These are phyloP conservation scores for Protobothrops flavoviridis DNA, from an alignment of 2,113 vertebrate species.

Conservation along the genomic window DNA sequence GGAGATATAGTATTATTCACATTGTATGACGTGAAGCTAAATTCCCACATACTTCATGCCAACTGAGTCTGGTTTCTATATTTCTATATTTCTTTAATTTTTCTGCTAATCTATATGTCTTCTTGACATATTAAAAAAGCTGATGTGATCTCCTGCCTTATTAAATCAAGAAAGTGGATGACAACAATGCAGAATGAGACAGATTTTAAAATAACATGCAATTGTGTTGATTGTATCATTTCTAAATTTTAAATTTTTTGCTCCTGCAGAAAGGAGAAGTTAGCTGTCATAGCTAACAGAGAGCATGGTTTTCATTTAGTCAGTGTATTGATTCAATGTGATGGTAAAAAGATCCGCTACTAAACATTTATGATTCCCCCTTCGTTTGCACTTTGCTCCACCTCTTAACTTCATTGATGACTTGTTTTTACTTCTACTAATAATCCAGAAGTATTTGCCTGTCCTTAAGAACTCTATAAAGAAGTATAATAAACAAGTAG, in stretches of 20 bases:
- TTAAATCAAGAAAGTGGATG: not conserved
- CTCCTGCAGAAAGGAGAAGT: not conserved
- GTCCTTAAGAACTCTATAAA: too few relatives aligned
- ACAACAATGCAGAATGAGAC: not conserved
- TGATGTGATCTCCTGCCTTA: not conserved
- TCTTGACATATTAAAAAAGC: not conserved
- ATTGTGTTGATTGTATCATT: not conserved
- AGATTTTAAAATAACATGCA: not conserved
- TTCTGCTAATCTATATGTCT: not conserved
- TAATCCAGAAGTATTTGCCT: not conserved
- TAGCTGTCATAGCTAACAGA: not conserved
- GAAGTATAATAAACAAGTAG: too few relatives aligned
- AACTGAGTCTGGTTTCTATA: not conserved
- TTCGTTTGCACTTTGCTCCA: not conserved
- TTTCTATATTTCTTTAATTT: slow-evolving; percentile 32
- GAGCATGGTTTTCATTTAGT: not conserved
- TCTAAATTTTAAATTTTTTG: not conserved
- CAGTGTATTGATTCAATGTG: not conserved
- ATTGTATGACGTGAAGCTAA: slow-evolving; percentile 1
- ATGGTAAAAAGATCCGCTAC: not conserved
- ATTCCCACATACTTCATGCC: not conserved
- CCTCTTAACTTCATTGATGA: not conserved
- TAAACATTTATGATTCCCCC: not conserved
- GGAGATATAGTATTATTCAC: slow-evolving; percentile 5
- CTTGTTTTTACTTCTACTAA: not conserved